These are phyloP conservation scores for Mormoops blainvillei DNA, from an alignment of 2,113 vertebrate genomes.

Conservation along the genomic window DNA sequence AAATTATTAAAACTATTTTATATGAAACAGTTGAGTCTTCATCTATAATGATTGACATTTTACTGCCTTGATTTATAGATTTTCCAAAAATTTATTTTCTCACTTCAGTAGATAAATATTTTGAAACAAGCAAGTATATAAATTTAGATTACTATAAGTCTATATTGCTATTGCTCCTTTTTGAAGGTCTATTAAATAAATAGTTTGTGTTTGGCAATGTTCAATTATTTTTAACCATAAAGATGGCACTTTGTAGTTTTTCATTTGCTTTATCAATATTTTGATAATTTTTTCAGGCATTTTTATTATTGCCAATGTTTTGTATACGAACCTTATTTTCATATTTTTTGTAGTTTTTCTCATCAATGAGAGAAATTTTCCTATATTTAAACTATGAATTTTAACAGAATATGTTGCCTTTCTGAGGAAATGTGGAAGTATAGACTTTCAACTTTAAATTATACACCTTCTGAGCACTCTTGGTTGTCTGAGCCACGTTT, in stretches of 20 bases:
- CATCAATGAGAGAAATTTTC: not conserved
- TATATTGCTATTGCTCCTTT: slow-evolving; percentile 33
- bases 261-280: slow-evolving; percentile 25
- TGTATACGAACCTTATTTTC: not conserved
- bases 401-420: not conserved
- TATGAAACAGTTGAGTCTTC: slow-evolving; percentile 53
- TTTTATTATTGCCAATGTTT: slow-evolving; percentile 4
- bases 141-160: slow-evolving; percentile 41
- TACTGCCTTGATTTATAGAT: slow-evolving; percentile 62
- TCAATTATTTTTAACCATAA: slow-evolving; percentile 45
- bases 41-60: slow-evolving; percentile 68
- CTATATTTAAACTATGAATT: slow-evolving; percentile 5
- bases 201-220: slow-evolving; percentile 58
- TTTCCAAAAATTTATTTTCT: slow-evolving; percentile 63
- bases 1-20: slow-evolving; percentile 71
- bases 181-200: slow-evolving; percentile 63
- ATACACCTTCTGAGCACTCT: not conserved
- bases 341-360: slow-evolving; percentile 13
- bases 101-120: slow-evolving; percentile 58
- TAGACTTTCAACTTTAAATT: slow-evolving; percentile 20
- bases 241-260: slow-evolving; percentile 38
- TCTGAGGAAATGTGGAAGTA: not conserved
- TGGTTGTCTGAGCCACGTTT: not conserved
- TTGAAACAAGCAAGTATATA: slow-evolving; percentile 57
- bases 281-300: slow-evolving; percentile 18